phyloP scores from a whole-genome alignment of 2,797 vertebrate species.

The Bovichtus diacanthus region DNA sequence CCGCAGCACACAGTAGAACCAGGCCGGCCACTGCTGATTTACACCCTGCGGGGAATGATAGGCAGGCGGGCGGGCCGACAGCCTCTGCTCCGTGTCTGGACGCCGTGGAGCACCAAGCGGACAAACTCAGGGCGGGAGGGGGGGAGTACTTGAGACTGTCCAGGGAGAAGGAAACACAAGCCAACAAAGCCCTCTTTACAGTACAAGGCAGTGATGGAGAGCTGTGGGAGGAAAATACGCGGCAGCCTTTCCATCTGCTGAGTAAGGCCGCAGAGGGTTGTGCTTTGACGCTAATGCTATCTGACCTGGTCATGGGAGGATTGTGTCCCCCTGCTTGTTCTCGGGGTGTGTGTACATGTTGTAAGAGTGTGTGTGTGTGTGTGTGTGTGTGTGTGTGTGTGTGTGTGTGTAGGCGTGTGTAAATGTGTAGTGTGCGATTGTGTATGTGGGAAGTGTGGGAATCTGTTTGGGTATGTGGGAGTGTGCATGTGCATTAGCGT shows the following conservation, averaged over 20 bases:
- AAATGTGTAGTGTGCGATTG: constrained; percentile 27
- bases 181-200: constrained; percentile 67
- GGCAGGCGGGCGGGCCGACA: constrained; percentile 68
- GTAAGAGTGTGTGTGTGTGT: background rate
- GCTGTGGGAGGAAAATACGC: constrained; percentile 36
- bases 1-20: constrained; percentile 60
- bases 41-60: constrained; percentile 77
- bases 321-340: constrained; percentile 23
- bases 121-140: background rate
- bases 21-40: constrained; percentile 71
- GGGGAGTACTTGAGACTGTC: constrained; percentile 51
- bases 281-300: constrained; percentile 43
- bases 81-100: constrained; percentile 55
- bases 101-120: constrained; percentile 8
- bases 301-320: constrained; percentile 27
- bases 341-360: constrained; percentile 4
- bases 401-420: constrained; percentile 22
- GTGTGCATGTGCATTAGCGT: background rate
- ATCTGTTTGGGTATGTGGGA: constrained; percentile 22
- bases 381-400: constrained; percentile 14
- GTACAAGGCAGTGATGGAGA: constrained; percentile 30
- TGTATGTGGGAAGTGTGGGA: constrained; percentile 50
- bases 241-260: constrained; percentile 49
- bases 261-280: constrained; percentile 32
- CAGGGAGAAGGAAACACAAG: constrained; percentile 55